Conservation (phyloP, 2,888 invertebrate species). For the Agrotis exclamationis region DNA sequence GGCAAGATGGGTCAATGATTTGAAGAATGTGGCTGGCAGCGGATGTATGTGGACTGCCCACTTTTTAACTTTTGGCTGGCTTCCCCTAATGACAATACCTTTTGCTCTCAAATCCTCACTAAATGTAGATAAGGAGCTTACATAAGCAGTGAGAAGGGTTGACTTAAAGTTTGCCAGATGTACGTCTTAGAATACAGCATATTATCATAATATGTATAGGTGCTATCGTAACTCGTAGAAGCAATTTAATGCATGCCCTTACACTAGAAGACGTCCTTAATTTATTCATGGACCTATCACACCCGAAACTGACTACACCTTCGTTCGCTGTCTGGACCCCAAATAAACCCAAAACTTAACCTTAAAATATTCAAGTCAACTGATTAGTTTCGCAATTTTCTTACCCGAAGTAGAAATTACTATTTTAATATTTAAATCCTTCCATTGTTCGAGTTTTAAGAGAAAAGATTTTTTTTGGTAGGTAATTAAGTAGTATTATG, state of each 20-base stretch:
- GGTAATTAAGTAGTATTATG: neutral
- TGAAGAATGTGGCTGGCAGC: no score
- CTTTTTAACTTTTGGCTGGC: no score
- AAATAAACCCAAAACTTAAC: constrained; percentile 16
- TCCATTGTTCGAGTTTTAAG: constrained; percentile 25
- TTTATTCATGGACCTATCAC: neutral
- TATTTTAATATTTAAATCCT: constrained; percentile 45
- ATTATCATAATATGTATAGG: neutral
- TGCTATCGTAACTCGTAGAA: neutral
- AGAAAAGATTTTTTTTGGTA: constrained; percentile 17
- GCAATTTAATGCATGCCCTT: neutral
- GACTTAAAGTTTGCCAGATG: no score
- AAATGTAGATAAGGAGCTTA: no score
- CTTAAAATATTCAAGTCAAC: constrained; percentile 42
- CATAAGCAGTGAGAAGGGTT: no score
- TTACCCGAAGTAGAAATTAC: constrained; percentile 24
- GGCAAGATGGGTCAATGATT: no score
- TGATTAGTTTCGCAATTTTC: constrained; percentile 47
- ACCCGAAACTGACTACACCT: neutral
- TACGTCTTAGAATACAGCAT: no score
- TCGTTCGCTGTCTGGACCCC: neutral
- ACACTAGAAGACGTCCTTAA: neutral
- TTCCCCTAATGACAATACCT: no score
- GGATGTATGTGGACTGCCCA: no score
- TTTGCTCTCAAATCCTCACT: no score